Evolutionary conservation across 2,888 invertebrate genomes (phyloP), one percentile per base, ranked within the genome.

Genomic region (Agrochola macilenta): DNA sequence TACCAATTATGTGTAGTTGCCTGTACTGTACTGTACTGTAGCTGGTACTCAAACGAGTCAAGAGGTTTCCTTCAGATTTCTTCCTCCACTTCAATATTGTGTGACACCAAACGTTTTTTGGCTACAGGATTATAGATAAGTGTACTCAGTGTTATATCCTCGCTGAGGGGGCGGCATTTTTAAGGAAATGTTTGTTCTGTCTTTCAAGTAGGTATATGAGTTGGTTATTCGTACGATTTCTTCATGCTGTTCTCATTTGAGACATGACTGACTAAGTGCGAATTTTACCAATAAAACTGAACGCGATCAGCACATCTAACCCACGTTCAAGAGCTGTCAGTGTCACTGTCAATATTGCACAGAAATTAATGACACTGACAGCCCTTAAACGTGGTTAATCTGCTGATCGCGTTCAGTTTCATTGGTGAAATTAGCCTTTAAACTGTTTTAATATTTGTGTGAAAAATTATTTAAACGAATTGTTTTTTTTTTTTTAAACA

Each of bases 31-130:
- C 14, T 23, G 52, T 69, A n/a, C 23, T 14, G 20, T 4, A 35
- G 57, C 23, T 49, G 58, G 60, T 69, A 57, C 76, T 77, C 14
- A 52, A 88, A 57, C 68, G 54, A 75, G 79, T 81, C 86, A 78
- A 81, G 86, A 69, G 78, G 60, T 57, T 46, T 35, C 60, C 88
- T 88, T 86, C 81, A 83, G 74, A 80, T 87, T 83, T 86, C 79
- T 84, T 86, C 76, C 49, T 68, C 64, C 79, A 72, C 86, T 87
- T 78, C 69, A 79, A 63, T 83, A 74, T 83, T 76, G 66, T 78
- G 76, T 60, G 52, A 52, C 65, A 72, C 74, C 64, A 64, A 85
- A 76, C 65, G 71, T 81, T 68, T 87, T 83, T 83, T 81, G 74
- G 65, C 30, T 14, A 71, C 73, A 61, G 66, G 70, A 79, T 77